These are phyloP conservation scores for Sorex maritimensis DNA, from an alignment of 2,797 vertebrate genomes.

Conservation along the genomic window DNA sequence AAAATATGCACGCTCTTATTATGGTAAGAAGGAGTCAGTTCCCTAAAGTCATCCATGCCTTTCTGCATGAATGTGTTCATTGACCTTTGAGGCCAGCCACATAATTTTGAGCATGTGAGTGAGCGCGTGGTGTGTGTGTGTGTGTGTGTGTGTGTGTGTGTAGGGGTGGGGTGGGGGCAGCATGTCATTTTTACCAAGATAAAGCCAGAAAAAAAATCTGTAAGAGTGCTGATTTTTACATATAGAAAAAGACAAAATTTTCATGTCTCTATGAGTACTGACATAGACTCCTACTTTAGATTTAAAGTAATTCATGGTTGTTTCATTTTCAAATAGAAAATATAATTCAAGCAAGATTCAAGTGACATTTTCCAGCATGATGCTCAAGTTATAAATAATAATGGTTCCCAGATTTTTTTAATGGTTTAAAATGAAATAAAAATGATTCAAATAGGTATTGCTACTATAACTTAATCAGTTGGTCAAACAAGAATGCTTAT, in stretches of 20 bases:
- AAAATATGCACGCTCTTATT: conserved; percentile 84
- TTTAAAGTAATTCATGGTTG: conserved; percentile 69
- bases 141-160: neutral
- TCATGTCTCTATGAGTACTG: conserved; percentile 59
- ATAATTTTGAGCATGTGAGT: conserved; percentile 69
- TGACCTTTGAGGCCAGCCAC: conserved; percentile 86
- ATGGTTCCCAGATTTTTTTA: conserved; percentile 69
- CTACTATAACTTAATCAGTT: conserved; percentile 59
- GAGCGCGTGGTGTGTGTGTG: no score
- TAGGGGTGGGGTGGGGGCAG: neutral
- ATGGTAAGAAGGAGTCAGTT: conserved; percentile 80
- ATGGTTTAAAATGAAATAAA: conserved; percentile 67
- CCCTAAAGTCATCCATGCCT: conserved; percentile 74
- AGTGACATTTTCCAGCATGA: conserved; percentile 84
- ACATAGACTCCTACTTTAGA: neutral
- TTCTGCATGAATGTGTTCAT: conserved; percentile 80
- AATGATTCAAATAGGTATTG: conserved; percentile 72
- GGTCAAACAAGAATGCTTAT: conserved; percentile 28
- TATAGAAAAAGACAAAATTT: conserved; percentile 72
- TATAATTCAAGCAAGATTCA: conserved; percentile 81
- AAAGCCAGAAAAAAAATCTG: conserved; percentile 65
- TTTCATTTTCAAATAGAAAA: conserved; percentile 80
- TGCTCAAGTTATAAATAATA: conserved; percentile 85
- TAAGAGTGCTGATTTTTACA: conserved; percentile 71
- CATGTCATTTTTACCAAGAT: conserved; percentile 77